These are phyloP conservation scores for Propithecus coquereli DNA, from an alignment of 2,113 vertebrate genomes.

Conservation along the genomic window DNA sequence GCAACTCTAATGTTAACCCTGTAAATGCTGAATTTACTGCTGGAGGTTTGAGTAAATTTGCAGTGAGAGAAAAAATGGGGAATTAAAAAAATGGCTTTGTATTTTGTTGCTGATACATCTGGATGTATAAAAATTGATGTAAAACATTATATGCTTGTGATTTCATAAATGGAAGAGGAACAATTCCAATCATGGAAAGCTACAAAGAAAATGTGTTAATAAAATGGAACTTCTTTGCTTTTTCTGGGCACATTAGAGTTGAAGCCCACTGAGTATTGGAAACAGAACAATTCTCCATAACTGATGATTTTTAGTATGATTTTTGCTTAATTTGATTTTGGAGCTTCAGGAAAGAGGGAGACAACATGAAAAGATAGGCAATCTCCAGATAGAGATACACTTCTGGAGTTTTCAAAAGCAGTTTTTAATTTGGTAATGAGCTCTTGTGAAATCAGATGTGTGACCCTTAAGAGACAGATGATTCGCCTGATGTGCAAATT, in stretches of 20 bases:
- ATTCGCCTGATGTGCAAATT: neutral
- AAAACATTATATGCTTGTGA: too few relatives aligned
- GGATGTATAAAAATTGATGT: neutral
- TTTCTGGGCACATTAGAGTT: neutral
- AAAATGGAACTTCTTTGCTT: neutral
- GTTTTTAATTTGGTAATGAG: neutral
- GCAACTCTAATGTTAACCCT: neutral
- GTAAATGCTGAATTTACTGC: neutral
- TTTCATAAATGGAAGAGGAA: neutral
- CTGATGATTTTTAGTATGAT: neutral
- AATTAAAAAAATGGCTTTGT: neutral
- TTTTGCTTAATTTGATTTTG: neutral
- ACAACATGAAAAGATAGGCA: neutral
- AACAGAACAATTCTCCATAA: neutral
- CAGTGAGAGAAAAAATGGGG: neutral
- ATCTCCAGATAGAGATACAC: neutral
- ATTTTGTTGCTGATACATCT: neutral
- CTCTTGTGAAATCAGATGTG: neutral
- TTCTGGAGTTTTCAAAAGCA: neutral
- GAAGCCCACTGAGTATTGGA: neutral
- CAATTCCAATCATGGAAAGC: neutral
- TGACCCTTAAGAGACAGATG: neutral
- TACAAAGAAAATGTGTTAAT: neutral
- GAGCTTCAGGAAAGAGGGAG: neutral
- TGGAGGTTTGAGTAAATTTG: neutral